Conservation (phyloP, 2,888 invertebrate genomes). For the Ceraclea dissimilis region DNA sequence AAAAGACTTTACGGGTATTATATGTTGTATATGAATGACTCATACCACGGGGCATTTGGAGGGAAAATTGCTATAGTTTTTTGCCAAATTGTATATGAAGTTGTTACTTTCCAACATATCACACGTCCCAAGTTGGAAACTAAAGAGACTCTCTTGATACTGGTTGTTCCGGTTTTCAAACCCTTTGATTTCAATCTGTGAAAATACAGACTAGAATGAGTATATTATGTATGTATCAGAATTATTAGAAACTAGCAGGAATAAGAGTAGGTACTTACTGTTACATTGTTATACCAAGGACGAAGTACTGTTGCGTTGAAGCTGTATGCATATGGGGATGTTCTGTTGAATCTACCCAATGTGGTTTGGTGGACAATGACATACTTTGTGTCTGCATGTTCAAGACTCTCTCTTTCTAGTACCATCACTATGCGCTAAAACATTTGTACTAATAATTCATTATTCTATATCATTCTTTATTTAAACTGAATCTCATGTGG, state of each 20-base stretch:
- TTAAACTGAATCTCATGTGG: too few species aligned
- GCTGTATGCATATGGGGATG: neutral
- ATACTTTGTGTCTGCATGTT: neutral
- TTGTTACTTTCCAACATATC: neutral
- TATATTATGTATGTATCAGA: too few species aligned
- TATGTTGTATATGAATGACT: too few species aligned
- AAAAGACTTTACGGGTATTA: too few species aligned
- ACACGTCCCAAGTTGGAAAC: neutral
- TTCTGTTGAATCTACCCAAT: neutral
- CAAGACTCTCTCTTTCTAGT: neutral
- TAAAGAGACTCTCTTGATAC: neutral
- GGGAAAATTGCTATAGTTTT: too few species aligned
- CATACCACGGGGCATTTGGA: neutral
- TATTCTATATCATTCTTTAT: too few species aligned
- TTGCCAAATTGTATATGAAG: neutral
- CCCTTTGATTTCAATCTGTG: neutral
- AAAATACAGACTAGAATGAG: too few species aligned
- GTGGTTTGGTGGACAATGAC: neutral
- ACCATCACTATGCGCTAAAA: too few species aligned
- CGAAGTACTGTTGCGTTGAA: neutral
- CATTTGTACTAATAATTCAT: too few species aligned
- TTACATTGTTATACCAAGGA: neutral
- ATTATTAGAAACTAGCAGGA: too few species aligned
- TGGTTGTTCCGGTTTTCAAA: neutral
- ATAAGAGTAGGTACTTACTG: too few species aligned